phyloP scores from a whole-genome alignment of 2,797 vertebrate genomes.

The Gastrophryne carolinensis region DNA sequence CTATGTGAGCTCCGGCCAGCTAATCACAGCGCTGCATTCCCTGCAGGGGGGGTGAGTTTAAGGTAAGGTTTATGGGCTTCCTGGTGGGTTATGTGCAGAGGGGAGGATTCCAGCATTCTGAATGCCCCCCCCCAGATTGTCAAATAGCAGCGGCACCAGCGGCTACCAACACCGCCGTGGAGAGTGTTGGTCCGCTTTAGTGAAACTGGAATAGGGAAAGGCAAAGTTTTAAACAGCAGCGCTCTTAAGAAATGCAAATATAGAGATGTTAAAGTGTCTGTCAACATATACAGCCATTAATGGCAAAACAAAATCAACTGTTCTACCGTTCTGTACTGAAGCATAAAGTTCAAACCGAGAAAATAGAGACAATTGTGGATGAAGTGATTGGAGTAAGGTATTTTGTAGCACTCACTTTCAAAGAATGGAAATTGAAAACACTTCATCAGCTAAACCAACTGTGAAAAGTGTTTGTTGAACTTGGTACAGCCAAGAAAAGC shows the following conservation, averaged over 20 bases:
- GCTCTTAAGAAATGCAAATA: not conserved
- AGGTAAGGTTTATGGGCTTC: too few species aligned
- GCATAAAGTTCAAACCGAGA: constrained; percentile 29
- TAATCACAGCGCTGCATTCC: too few species aligned
- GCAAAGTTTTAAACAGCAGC: not conserved
- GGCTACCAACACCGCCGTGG: too few species aligned
- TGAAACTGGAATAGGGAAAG: too few species aligned
- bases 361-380: constrained; percentile 35
- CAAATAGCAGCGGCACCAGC: too few species aligned
- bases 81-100: too few species aligned
- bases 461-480: constrained; percentile 39
- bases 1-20: too few species aligned
- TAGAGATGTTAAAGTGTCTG: not conserved
- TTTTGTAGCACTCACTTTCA: constrained; percentile 13
- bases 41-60: too few species aligned
- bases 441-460: constrained; percentile 37
- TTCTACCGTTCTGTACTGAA: not conserved
- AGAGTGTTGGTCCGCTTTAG: too few species aligned
- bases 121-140: too few species aligned
- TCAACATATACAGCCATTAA: not conserved
- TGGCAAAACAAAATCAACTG: constrained; percentile 3
- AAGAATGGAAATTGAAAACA: constrained; percentile 21
- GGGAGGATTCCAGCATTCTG: too few species aligned
- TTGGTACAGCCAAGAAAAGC: not conserved
- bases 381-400: constrained; percentile 26